These are phyloP conservation scores for Gracilinanus agilis DNA, from an alignment of 2,113 vertebrate genomes.

Conservation along the genomic window DNA sequence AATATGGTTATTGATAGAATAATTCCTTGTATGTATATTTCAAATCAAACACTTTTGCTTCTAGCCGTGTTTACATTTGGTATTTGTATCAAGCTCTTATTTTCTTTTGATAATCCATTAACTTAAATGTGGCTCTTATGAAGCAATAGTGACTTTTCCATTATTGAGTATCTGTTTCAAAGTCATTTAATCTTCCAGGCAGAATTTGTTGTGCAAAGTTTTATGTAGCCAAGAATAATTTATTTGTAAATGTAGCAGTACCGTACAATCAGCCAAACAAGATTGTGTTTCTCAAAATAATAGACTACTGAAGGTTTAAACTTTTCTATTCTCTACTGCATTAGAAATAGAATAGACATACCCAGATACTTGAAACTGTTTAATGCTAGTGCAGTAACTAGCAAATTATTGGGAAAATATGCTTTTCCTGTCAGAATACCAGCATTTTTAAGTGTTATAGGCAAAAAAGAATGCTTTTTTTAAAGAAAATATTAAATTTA, in stretches of 20 bases:
- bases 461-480: conserved; percentile 52
- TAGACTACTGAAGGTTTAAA: conserved; percentile 72
- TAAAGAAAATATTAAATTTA: conserved; percentile 44
- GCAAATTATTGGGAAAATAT: conserved; percentile 35
- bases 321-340: conserved; percentile 66
- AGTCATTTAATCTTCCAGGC: conserved; percentile 75
- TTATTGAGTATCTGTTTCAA: conserved; percentile 74
- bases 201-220: conserved; percentile 69
- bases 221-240: conserved; percentile 72
- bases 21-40: conserved; percentile 60
- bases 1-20: conserved; percentile 58
- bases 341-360: conserved; percentile 74
- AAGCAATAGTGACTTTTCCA: conserved; percentile 74
- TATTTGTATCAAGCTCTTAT: conserved; percentile 61
- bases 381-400: conserved; percentile 48
- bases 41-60: conserved; percentile 51
- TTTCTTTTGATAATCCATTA: conserved; percentile 74
- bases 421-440: conserved; percentile 29
- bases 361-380: conserved; percentile 57
- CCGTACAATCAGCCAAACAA: conserved; percentile 68
- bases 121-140: conserved; percentile 71
- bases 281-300: conserved; percentile 67
- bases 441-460: conserved; percentile 16
- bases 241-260: conserved; percentile 73
- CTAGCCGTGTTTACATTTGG: conserved; percentile 69